phyloP scores from a whole-genome alignment of 2,888 invertebrate genomes.

The Dioctria rufipes region DNA sequence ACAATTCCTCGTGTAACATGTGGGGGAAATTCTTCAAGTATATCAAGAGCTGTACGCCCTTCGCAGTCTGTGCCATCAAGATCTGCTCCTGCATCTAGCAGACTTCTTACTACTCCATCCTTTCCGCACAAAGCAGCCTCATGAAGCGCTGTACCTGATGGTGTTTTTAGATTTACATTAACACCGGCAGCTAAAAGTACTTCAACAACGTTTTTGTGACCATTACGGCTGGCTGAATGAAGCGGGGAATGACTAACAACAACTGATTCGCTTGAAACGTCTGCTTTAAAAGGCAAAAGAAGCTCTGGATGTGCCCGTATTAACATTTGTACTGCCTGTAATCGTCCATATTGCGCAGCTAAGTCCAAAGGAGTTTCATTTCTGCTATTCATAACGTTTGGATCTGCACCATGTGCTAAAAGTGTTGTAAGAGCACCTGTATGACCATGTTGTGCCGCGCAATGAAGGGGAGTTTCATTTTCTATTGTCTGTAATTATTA shows the following conservation, averaged over 20 bases:
- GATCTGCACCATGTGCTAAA: conserved; percentile 89
- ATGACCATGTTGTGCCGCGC: conserved; percentile 94
- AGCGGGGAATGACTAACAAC: conserved; percentile 80
- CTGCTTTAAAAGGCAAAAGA: conserved; percentile 78
- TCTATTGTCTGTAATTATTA: conserved; percentile 80
- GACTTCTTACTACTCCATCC: conserved; percentile 86
- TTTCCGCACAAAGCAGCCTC: conserved; percentile 95
- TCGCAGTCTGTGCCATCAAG: conserved; percentile 84
- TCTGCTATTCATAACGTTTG: conserved; percentile 86
- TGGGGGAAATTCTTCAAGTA: conserved; percentile 89
- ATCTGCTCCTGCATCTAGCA: conserved; percentile 87
- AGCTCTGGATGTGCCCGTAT: conserved; percentile 88
- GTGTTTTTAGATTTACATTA: conserved; percentile 88
- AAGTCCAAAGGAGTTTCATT: conserved; percentile 95
- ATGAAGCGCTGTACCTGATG: conserved; percentile 91
- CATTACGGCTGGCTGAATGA: conserved; percentile 95
- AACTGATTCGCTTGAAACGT: not conserved
- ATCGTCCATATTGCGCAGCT: conserved; percentile 89
- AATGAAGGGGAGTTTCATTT: conserved; percentile 93
- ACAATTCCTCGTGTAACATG: conserved; percentile 90
- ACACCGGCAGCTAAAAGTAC: conserved; percentile 88
- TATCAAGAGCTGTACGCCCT: conserved; percentile 88
- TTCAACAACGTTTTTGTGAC: conserved; percentile 88
- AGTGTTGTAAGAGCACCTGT: conserved; percentile 87
- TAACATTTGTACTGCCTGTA: conserved; percentile 90